These are phyloP conservation scores for Prionailurus viverrinus DNA, from an alignment of 2,113 vertebrate genomes.

Conservation along the genomic window DNA sequence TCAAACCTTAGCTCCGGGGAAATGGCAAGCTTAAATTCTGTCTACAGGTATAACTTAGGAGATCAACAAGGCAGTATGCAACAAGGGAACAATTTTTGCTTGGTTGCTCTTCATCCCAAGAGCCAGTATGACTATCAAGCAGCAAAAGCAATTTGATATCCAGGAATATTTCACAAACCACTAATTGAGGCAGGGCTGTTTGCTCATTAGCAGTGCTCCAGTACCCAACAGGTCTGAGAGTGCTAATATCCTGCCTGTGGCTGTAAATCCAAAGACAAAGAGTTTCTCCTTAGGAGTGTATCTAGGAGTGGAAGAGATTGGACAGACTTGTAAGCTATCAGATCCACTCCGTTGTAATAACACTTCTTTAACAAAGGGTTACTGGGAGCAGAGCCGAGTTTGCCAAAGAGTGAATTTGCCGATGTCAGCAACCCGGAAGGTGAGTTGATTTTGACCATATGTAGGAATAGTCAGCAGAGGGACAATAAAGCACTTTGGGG, in stretches of 20 bases:
- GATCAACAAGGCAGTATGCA: slow-evolving; percentile 66
- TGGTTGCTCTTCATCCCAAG: slow-evolving; percentile 65
- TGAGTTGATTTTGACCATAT: slow-evolving; percentile 90
- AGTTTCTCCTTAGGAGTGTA: slow-evolving; percentile 44
- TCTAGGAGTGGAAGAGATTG: slow-evolving; percentile 58
- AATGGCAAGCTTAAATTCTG: slow-evolving; percentile 43
- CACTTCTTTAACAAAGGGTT: slow-evolving; percentile 88
- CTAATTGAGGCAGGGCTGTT: slow-evolving; percentile 75
- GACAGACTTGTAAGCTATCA: slow-evolving; percentile 73
- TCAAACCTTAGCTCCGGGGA: slow-evolving; percentile 65
- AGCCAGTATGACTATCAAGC: slow-evolving; percentile 70
- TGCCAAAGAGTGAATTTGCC: slow-evolving; percentile 87
- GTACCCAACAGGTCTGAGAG: slow-evolving; percentile 60
- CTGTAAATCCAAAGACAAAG: slow-evolving; percentile 68
- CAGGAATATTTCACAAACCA: slow-evolving; percentile 81
- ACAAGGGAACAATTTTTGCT: slow-evolving; percentile 71
- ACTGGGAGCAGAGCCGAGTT: slow-evolving; percentile 84
- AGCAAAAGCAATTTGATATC: slow-evolving; percentile 76
- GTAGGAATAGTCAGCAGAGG: slow-evolving; percentile 88
- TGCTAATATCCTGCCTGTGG: slow-evolving; percentile 68
- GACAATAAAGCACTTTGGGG: slow-evolving; percentile 88
- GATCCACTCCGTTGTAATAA: slow-evolving; percentile 75
- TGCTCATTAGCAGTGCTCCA: slow-evolving; percentile 73
- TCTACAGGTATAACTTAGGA: slow-evolving; percentile 34
- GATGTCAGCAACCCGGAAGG: slow-evolving; percentile 89